Evolutionary conservation across 2,113 vertebrate species (phyloP), one percentile per base, ranked within the genome.

Genomic region (Heterotilapia buettikoferi): DNA sequence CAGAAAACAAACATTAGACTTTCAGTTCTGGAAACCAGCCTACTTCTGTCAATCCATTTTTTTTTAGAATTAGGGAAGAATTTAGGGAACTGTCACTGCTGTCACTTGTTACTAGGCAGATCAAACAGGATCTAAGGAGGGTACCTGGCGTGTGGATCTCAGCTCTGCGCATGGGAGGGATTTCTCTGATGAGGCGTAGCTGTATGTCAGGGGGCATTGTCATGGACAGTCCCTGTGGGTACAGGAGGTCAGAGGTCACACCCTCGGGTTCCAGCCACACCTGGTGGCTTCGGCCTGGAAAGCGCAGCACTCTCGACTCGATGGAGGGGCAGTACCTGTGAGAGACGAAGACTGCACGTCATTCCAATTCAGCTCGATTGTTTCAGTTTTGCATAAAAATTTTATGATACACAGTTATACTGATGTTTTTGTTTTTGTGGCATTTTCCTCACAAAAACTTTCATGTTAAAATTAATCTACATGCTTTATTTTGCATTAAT

Each of bases 241-340:
- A 99, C 83, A 98, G 92, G 57, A 99, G 93, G 8, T 97, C 95
- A 45, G 98, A 98, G 92, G 96, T 97, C 94, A 98, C 7, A 10
- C 99, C 98, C 92, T 99, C 99, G 0, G 99, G 98, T 94, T 99
- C 99, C 92, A 99, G 94, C 99, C 99, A 99, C 76, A 99, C 96
- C 93, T 98, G 98, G 94, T 99, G 98, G 1, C 43, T 6, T 24
- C 98, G 94, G 43, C 98, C 97, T 13, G 98, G 98, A 90, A 99
- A 99, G 81, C 98, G 98, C 84, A 99, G 92, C 87, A 99, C 97
- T 83, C 98, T 98, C 0, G 99, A 97, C 87, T 99, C 99, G 14
- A 99, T 98, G 79, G 98, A 99, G 2, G 99, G 99, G 68, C 99
- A 99, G 94, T 99, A 99, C 86, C 99, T 99, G 92, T 59, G 16